These are phyloP conservation scores for Asarcornis scutulata DNA, from an alignment of 2,113 vertebrate species.

Conservation along the genomic window DNA sequence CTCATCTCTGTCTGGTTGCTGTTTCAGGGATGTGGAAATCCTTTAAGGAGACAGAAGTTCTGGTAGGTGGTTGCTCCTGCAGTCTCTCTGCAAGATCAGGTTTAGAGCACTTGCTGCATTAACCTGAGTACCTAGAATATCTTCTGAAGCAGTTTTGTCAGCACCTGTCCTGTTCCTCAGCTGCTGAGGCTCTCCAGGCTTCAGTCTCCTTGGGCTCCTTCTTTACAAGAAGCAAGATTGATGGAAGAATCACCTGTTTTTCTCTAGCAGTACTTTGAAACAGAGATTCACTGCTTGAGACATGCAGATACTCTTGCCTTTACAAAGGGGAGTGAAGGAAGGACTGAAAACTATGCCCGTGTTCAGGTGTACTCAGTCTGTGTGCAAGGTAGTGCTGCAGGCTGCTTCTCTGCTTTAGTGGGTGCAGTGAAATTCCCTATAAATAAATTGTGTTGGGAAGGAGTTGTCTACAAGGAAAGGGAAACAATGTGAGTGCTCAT, in stretches of 20 bases:
- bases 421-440: neutral
- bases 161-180: conserved; percentile 19
- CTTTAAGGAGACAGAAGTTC: neutral
- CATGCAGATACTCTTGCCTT: neutral
- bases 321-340: neutral
- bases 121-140: conserved; percentile 36
- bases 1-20: neutral
- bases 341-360: neutral
- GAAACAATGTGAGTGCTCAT: neutral
- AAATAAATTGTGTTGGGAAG: neutral
- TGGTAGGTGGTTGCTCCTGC: neutral
- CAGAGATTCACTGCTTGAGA: neutral
- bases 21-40: neutral
- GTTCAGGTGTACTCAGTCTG: neutral
- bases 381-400: neutral
- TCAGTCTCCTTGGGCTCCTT: neutral
- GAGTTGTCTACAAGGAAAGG: neutral
- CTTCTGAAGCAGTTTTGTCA: neutral
- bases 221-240: neutral
- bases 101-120: conserved; percentile 52
- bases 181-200: neutral
- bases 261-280: neutral
- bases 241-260: neutral
- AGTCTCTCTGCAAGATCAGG: conserved; percentile 4
- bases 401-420: neutral